Evolutionary conservation across 2,888 invertebrate species (phyloP), one percentile per base, ranked within the genome.

Genomic region (Metopia argyrocephala): DNA sequence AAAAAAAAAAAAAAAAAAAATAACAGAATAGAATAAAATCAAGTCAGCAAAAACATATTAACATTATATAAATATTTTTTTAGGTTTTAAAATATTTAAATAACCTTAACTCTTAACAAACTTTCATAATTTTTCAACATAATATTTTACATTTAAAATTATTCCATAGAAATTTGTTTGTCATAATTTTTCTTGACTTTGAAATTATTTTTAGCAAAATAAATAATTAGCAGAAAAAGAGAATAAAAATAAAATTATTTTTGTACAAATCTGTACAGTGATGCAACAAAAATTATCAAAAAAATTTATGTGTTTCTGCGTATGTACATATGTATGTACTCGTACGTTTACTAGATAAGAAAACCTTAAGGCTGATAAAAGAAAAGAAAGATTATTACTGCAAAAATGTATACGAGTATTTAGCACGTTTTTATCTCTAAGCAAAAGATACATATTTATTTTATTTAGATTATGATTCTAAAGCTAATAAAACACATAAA

Each of bases 371-470:
- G 12, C 1, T 31, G 7, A 31, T 31, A 12, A 71, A 38, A 15
- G 12, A 59, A 70, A 70, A 23, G 23, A 38, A n/a, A 2, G n/a
- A n/a, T n/a, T n/a, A n/a, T n/a, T n/a, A n/a, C 25, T 18, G 21
- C 52, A 62, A 62, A 71, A 50, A 38, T 38, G 38, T 12, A 38
- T 12, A 38, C 15, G 38, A 12, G 21, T 38, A 50, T 64, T 28
- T 6, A 74, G 38, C 74, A 74, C 74, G 74, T 74, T 25, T 46
- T 65, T 23, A 65, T 21, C 28, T 73, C 6, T 20, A 12, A 27
- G 45, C 54, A 18, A 64, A 12, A 38, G 12, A 38, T 2, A 38
- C 15, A 38, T 56, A 56, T 48, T 54, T 48, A 45, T 21, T 45
- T 45, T 45, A n/a, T 45, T 45, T 31, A 61, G 45, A 38, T 38